Evolutionary conservation across 1,140 invertebrate species (phyloP).

Genomic region (Diploscapter pachys): DNA sequence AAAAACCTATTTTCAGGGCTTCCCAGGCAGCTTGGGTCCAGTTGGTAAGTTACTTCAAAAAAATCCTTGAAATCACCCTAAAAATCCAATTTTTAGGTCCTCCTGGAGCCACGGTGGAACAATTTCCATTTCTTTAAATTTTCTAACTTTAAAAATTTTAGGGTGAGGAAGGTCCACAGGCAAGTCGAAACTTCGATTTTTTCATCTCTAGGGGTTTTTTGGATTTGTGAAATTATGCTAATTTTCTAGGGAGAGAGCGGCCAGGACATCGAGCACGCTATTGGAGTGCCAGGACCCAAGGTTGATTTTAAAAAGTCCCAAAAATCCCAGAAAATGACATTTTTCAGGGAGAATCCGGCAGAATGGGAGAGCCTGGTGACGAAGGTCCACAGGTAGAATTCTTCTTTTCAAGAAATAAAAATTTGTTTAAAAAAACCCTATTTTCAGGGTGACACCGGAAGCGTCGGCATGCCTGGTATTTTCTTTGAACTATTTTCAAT

Average conservation of each 20-base stretch:
- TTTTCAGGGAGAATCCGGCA: conserved; percentile 30
- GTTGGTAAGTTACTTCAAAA: no score
- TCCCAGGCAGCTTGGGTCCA: conserved; percentile 38
- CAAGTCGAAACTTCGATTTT: no score
- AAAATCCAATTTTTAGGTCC: conserved; percentile 34
- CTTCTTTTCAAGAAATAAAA: no score
- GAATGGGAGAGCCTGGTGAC: conserved; percentile 27
- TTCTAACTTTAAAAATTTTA: no score
- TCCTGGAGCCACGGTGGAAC: conserved; percentile 20
- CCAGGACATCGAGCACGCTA: conserved; percentile 31
- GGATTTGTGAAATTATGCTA: no score
- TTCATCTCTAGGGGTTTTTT: no score
- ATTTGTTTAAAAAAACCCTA: no score
- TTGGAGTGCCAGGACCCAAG: conserved; percentile 38
- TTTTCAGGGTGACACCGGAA: conserved; percentile 10
- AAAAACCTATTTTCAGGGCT: not conserved
- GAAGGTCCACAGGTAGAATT: conserved; percentile 23
- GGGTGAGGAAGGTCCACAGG: conserved; percentile 33
- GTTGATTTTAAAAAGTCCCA: conserved; percentile 37
- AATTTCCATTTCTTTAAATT: no score
- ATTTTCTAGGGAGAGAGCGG: conserved; percentile 31
- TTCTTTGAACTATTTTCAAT: no score
- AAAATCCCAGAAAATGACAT: conserved; percentile 37
- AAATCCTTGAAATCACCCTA: conserved; percentile 27
- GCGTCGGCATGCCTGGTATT: conserved; percentile 15